A percentile compares a stretch with the other conserved stretches of the same genome.
Conservation (phyloP, 1,140 invertebrate species). For the Delia radicum region DNA sequence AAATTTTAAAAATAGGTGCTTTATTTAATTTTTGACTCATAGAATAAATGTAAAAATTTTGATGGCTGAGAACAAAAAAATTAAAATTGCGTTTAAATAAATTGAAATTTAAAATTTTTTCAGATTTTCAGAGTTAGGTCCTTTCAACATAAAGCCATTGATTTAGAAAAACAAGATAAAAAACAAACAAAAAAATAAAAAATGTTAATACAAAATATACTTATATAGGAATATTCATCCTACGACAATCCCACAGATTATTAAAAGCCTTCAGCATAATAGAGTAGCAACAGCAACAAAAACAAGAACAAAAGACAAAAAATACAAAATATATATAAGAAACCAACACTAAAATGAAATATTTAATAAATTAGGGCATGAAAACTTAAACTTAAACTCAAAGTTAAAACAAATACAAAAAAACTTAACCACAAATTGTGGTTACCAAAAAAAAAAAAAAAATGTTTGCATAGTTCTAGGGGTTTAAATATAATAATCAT, state of each 20-base stretch:
- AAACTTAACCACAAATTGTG: background rate
- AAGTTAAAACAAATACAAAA: background rate
- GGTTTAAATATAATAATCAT: too few relatives aligned
- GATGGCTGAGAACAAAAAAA: too few relatives aligned
- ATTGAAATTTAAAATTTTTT: too few relatives aligned
- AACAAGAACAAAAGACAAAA: background rate
- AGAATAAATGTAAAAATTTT: too few relatives aligned
- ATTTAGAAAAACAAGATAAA: background rate
- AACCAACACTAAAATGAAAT: background rate
- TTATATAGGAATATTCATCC: conserved; percentile 21
- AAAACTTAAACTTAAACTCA: background rate
- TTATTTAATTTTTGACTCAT: too few relatives aligned
- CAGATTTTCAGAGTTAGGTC: too few relatives aligned
- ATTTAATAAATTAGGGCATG: background rate
- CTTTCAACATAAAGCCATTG: too few relatives aligned
- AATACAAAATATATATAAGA: background rate
- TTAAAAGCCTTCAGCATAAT: conserved; percentile 39
- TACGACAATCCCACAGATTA: conserved; percentile 56
- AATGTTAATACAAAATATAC: background rate
- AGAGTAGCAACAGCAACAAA: background rate
- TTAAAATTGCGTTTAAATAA: too few relatives aligned
- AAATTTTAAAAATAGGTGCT: too few relatives aligned
- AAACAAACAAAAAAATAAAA: background rate
- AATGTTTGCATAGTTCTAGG: too few relatives aligned
- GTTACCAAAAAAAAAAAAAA: background rate